Percentiles rank a stretch among this genome's conserved stretches.
These are phyloP conservation scores for Muscina levida DNA, from an alignment of 2,888 invertebrate species.

Conservation along the genomic window DNA sequence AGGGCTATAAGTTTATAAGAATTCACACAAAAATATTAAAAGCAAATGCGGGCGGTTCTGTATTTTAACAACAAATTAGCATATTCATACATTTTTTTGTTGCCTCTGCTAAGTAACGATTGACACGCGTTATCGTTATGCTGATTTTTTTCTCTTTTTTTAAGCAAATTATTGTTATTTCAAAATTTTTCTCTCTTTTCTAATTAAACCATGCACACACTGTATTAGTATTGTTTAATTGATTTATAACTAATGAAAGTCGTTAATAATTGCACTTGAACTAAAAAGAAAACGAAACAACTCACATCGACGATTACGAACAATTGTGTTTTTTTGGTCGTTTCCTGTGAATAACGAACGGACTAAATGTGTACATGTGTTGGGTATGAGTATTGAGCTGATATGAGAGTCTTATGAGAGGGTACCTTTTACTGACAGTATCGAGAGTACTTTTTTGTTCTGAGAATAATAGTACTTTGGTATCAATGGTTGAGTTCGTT, in stretches of 20 bases:
- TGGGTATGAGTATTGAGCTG: not conserved
- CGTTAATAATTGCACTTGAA: slow-evolving; percentile 34
- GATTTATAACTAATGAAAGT: slow-evolving; percentile 18
- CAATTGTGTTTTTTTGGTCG: not conserved
- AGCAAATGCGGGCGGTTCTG: no score
- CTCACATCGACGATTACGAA: slow-evolving; percentile 19
- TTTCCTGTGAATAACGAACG: not conserved
- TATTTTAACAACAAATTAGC: no score
- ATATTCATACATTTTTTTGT: not conserved
- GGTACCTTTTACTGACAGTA: no score
- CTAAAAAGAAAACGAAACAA: slow-evolving; percentile 20
- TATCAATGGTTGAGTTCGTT: no score
- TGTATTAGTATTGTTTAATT: slow-evolving; percentile 2
- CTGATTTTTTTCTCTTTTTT: no score
- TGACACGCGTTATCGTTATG: not conserved
- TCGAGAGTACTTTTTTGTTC: no score
- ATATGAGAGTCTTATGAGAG: no score
- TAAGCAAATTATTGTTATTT: no score
- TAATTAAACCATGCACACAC: not conserved
- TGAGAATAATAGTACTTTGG: no score
- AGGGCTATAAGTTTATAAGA: no score
- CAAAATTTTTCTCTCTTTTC: not conserved
- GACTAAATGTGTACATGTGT: slow-evolving; percentile 1
- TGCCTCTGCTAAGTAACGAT: not conserved
- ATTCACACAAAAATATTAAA: no score